Percentiles rank a stretch among this genome's conserved stretches.
Evolutionary conservation across 2,113 vertebrate genomes (phyloP).

Genomic region (Ivindomyrus marchei): DNA sequence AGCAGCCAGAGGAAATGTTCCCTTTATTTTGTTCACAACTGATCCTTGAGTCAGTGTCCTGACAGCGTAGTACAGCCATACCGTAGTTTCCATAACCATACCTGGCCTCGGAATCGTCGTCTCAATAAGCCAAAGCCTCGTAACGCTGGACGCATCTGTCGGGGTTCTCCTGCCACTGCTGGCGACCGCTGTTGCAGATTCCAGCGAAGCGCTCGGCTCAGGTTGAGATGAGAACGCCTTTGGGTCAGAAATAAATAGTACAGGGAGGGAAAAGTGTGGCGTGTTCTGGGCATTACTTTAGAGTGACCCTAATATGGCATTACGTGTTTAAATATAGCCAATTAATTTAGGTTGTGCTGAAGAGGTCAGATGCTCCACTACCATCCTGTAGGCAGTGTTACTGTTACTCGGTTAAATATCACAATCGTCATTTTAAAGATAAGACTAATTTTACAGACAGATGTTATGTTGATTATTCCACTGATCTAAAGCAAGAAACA

Average conservation of each 20-base stretch:
- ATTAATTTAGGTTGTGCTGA: background rate
- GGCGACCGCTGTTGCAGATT: background rate
- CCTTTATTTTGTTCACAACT: background rate
- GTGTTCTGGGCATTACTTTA: background rate
- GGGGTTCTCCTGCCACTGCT: background rate
- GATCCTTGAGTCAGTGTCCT: background rate
- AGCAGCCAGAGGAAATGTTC: background rate
- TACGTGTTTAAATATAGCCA: background rate
- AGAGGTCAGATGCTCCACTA: background rate
- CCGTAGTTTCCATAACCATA: background rate
- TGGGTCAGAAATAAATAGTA: background rate
- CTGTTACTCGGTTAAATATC: background rate
- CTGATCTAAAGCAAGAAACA: background rate
- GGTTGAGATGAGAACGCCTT: background rate
- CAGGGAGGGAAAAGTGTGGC: background rate
- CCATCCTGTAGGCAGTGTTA: background rate
- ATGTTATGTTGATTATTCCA: background rate
- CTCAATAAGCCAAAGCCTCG: background rate
- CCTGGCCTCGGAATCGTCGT: background rate
- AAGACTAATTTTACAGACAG: background rate
- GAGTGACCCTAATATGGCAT: conserved; percentile 3
- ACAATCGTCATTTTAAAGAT: background rate
- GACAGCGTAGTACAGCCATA: no score
- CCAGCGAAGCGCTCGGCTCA: background rate
- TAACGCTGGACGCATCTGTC: background rate